Base-by-base conservation (phyloP, 1,140 invertebrate genomes). In the Brachionus rotundiformis region DNA sequence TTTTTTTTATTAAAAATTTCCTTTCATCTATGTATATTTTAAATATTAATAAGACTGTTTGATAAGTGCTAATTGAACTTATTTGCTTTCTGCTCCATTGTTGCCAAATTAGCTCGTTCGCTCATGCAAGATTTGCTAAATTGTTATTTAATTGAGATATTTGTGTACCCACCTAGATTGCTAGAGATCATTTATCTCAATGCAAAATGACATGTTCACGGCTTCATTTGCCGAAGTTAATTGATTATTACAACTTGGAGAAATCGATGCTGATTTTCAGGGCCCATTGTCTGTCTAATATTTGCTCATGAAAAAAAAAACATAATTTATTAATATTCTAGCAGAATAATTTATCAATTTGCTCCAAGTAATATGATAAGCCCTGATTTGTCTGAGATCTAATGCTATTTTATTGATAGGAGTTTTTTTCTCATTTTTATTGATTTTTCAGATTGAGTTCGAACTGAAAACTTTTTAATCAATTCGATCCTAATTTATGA, bases 241-340 rank as follows among this genome's bases (percentile, higher is more conserved):
- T 54, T 54, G 47, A 54, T 19, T 54, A 19, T 54, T 19, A 41
- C n/a, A 54, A 25, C 47, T 54, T 19, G 19, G 19, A 54, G 47
- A 54, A 54, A 54, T 54, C 4, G 47, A 54, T 54, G 47, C 47
- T 54, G 8, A 8, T 54, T 54, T 16, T 41, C 3, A 13, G 1
- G 19, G 19, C 47, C 47, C n/a, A 54, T 54, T 16, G 47, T 54
- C n/a, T 54, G 47, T 54, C 47, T 54, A 16, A 7, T 54, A 54
- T 19, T 54, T 54, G 47, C 47, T 54, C 47, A 54, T 54, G 16
- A 19, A 54, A n/a, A n/a, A n/a, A n/a, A n/a, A n/a, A 54, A 54
- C 47, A 54, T 54, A 54, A 54, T 54, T 54, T 54, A 54, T 54
- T 54, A 54, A 54, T 54, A 54, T 19, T 54, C 47, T n/a, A 54